These are phyloP conservation scores for Yponomeuta sedellus DNA, from an alignment of 2,888 invertebrate genomes.

Conservation along the genomic window DNA sequence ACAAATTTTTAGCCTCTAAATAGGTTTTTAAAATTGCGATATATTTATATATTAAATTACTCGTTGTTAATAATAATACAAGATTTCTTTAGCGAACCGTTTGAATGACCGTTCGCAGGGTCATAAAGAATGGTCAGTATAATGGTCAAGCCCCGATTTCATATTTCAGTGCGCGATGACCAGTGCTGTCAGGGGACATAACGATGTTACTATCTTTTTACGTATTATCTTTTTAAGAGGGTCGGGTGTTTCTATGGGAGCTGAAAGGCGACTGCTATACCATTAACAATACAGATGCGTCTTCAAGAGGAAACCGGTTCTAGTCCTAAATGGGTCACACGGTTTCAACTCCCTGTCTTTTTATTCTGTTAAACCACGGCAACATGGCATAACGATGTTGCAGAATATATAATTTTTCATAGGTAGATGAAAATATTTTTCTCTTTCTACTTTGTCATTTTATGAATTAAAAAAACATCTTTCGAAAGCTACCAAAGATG, in stretches of 20 bases:
- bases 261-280: constrained; percentile 67
- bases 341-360: constrained; percentile 65
- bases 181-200: constrained; percentile 50
- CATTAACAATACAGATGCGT: constrained; percentile 64
- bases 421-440: neutral
- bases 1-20: too few species aligned
- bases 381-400: constrained; percentile 24
- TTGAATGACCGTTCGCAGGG: constrained; percentile 47
- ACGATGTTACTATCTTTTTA: constrained; percentile 64
- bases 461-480: neutral
- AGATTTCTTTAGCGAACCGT: constrained; percentile 43
- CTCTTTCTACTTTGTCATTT: neutral
- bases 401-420: constrained; percentile 4
- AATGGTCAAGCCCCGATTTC: constrained; percentile 64
- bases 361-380: constrained; percentile 57
- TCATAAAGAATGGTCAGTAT: constrained; percentile 58
- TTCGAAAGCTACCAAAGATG: neutral
- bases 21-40: too few species aligned
- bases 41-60: constrained; percentile 27
- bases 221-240: constrained; percentile 65
- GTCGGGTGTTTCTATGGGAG: constrained; percentile 62
- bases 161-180: constrained; percentile 59
- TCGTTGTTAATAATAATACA: constrained; percentile 6
- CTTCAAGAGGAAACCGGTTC: constrained; percentile 73
- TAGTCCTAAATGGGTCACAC: constrained; percentile 74